Evolutionary conservation across 2,113 vertebrate genomes (phyloP), one percentile per base, ranked within the genome.

Genomic region (Zapus hudsonius): DNA sequence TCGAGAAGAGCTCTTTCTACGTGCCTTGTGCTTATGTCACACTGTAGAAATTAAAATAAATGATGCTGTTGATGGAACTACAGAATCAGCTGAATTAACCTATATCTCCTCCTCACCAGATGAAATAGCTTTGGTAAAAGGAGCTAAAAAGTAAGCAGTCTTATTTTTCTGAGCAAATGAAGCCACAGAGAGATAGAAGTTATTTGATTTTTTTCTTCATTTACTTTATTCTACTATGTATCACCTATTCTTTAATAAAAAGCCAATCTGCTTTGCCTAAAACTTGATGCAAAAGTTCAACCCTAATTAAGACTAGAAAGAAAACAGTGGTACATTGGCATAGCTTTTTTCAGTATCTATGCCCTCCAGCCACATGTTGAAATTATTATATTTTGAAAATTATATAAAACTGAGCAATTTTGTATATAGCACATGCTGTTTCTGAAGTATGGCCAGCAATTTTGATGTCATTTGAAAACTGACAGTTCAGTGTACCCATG

Each of bases 91-190:
- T 2, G 97, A 89, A 42, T 74, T 97, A 92, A 98, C 98, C 52
- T 99, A 99, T 12, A 98, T 99, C 70, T 99, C 99, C 44, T 99
- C 99, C 38, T 99, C 99, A 9, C 99, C 99, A 0, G 99, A 99
- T 42, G 99, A 99, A 97, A 98, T 99, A 2, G 99, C 99, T 74
- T 97, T 99, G 96, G 98, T 99, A 87, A 98, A 99, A 96, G 99
- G 99, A 10, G 99, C 99, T 86, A 99, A 99, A 97, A 99, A 98
- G 99, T 99, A 98, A 98, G 98, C 63, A 36, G 0, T 85, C 29
- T 73, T 85, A 0, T 23, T 63, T 57, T 86, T 90, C 47, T 66
- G 22, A 88, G 64, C 91, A 89, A 84, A 47, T 63, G 12, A 90
- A 94, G 87, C 67, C 86, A 90, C 27, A 57, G 36, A 57, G 91